Evolutionary conservation across 92 coral and sea anemone species (phyloP).

Genomic region (Bergia puertoricense): DNA sequence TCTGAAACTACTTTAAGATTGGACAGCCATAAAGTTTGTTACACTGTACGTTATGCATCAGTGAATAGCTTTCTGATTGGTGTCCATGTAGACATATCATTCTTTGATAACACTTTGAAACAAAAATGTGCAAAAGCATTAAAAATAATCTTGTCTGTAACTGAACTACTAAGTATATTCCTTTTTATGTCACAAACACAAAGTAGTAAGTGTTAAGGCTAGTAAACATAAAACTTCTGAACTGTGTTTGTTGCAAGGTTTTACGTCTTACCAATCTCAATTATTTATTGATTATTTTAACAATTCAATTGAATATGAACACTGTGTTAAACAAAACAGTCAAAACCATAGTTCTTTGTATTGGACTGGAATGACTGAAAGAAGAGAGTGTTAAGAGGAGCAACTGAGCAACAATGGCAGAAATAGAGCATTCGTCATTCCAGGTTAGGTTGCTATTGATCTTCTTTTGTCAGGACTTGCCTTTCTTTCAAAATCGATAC

Average conservation of each 20-base stretch:
- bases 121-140: too few relatives aligned
- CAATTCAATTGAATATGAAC: background rate
- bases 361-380: background rate
- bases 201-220: conserved; percentile 32
- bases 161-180: background rate
- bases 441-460: conserved; percentile 35
- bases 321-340: background rate
- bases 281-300: background rate
- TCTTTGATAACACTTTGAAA: background rate
- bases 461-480: conserved; percentile 17
- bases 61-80: background rate
- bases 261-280: conserved; percentile 19
- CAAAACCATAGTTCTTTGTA: background rate
- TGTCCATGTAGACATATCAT: background rate
- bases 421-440: conserved; percentile 10
- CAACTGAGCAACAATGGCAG: conserved; percentile 26
- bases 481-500: background rate
- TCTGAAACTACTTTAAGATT: background rate
- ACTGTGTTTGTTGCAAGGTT: conserved; percentile 29
- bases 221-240: background rate
- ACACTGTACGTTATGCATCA: too few relatives aligned
- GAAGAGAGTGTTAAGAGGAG: conserved; percentile 29
- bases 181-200: background rate
- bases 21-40: background rate
- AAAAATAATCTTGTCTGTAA: too few relatives aligned